A percentile compares a stretch with the other conserved stretches of the same genome.
Conservation (phyloP, 2,888 invertebrate species). For the Habrosyne pyritoides region DNA sequence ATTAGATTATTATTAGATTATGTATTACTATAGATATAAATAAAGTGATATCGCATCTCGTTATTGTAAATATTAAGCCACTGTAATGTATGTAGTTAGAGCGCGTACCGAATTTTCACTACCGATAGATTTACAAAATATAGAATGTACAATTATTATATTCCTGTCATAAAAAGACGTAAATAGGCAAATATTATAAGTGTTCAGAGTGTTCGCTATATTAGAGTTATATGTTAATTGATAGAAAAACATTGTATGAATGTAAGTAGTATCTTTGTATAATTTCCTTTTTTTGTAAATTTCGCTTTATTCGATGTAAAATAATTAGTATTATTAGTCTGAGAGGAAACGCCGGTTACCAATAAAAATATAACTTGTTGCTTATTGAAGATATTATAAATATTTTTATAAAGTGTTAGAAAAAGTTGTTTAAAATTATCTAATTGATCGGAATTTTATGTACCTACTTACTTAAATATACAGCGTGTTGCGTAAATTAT, state of each 20-base stretch:
- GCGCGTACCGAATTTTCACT: constrained; percentile 75
- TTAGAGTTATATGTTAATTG: constrained; percentile 58
- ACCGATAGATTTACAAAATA: constrained; percentile 70
- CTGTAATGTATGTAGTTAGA: constrained; percentile 55
- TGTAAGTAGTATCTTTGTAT: constrained; percentile 71
- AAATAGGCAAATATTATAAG: constrained; percentile 59
- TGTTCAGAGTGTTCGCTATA: constrained; percentile 76
- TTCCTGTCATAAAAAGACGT: constrained; percentile 59
- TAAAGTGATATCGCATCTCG: constrained; percentile 70
- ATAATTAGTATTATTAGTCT: constrained; percentile 82
- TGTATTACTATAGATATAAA: constrained; percentile 43
- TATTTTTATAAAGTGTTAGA: constrained; percentile 78
- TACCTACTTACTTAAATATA: constrained; percentile 45
- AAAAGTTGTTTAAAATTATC: constrained; percentile 71
- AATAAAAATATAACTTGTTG: constrained; percentile 82
- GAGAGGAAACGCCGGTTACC: constrained; percentile 83
- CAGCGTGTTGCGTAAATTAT: constrained; percentile 75
- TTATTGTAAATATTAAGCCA: constrained; percentile 73
- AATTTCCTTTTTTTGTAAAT: constrained; percentile 65
- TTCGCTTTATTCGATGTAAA: constrained; percentile 77
- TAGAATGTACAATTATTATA: constrained; percentile 34
- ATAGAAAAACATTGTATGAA: constrained; percentile 52
- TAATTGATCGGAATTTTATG: constrained; percentile 58
- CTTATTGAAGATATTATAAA: constrained; percentile 81
- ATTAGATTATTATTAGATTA: constrained; percentile 55